These are phyloP conservation scores for Cryptosula pallasiana DNA, from an alignment of 2,888 invertebrate genomes.

Conservation along the genomic window DNA sequence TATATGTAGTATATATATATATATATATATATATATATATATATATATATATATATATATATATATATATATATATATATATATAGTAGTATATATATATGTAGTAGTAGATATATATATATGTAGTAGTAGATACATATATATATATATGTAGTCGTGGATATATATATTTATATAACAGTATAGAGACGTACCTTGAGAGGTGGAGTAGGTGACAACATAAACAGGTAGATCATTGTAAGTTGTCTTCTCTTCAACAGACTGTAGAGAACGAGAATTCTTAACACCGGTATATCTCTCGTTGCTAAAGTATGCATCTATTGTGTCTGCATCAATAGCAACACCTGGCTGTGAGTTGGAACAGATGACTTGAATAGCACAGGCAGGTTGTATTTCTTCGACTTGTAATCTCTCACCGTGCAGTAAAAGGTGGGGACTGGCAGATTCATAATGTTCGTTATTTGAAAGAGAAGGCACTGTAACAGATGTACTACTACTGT, in stretches of 20 bases:
- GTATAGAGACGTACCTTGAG: background rate
- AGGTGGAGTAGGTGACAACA: background rate
- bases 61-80: too few species aligned
- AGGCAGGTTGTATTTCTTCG: background rate
- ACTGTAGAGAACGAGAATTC: background rate
- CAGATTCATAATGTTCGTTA: too few species aligned
- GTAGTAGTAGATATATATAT: too few species aligned
- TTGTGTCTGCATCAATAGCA: background rate
- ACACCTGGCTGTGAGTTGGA: background rate
- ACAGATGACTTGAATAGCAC: background rate
- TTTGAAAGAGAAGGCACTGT: too few species aligned
- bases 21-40: too few species aligned
- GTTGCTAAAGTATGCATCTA: background rate
- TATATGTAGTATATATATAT: too few species aligned
- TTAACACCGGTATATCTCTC: background rate
- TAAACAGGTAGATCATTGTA: background rate
- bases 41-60: too few species aligned
- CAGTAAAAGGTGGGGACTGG: background rate
- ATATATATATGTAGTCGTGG: too few species aligned
- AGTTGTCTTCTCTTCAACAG: background rate
- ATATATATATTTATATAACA: too few species aligned
- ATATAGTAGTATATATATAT: too few species aligned
- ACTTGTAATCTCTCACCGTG: background rate
- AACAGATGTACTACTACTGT: too few species aligned
- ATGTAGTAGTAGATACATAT: too few species aligned